Conservation (phyloP, 1,140 invertebrate genomes). For the Coenobita brevimanus region DNA sequence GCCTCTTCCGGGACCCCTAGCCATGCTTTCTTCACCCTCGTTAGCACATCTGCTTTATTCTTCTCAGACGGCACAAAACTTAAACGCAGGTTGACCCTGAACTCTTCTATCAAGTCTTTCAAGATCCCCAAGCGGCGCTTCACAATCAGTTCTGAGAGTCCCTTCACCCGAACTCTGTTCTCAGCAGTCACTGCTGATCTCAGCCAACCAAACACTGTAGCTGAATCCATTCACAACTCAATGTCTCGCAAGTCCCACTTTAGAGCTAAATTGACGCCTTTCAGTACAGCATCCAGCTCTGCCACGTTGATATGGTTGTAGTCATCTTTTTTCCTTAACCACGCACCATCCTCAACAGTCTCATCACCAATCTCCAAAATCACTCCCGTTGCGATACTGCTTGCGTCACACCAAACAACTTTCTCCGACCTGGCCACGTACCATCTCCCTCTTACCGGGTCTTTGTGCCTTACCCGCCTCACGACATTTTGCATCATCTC, state of each 20-base stretch:
- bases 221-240: background rate
- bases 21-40: background rate
- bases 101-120: background rate
- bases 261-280: background rate
- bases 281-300: background rate
- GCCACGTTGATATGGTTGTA: slow-evolving; percentile 4
- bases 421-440: background rate
- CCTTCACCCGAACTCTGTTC: background rate
- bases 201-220: background rate
- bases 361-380: background rate
- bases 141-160: background rate
- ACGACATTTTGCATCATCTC: slow-evolving; percentile 16
- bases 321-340: slow-evolving; percentile 1
- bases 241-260: background rate
- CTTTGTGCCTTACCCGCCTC: background rate
- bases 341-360: background rate
- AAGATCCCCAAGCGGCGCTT: background rate
- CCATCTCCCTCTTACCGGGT: slow-evolving; percentile 35
- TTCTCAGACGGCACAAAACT: no score
- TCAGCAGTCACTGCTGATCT: background rate
- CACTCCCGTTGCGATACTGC: background rate
- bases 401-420: slow-evolving; percentile 13
- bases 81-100: no score
- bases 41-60: slow-evolving; percentile 2
- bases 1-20: background rate